A percentile compares a stretch with the other conserved stretches of the same genome.
Conservation (phyloP, 2,888 invertebrate species). For the Mayetiola destructor region DNA sequence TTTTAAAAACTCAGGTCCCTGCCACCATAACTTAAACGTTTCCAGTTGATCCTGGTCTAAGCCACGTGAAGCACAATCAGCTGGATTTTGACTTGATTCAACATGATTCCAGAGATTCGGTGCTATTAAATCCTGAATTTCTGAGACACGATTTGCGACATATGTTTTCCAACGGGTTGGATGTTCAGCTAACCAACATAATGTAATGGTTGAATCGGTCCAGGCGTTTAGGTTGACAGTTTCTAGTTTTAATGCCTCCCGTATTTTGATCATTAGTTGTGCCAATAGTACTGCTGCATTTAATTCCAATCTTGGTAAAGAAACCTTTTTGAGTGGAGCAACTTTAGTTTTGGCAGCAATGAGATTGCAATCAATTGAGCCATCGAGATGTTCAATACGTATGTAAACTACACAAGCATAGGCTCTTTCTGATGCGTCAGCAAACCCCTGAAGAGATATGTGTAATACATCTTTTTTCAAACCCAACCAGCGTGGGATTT, state of each 20-base stretch:
- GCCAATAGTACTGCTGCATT: slow-evolving; percentile 17
- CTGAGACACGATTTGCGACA: slow-evolving; percentile 20
- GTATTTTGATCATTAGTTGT: slow-evolving; percentile 14
- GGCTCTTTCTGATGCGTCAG: background rate
- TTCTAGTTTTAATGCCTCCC: slow-evolving; percentile 11
- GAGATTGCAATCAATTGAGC: background rate
- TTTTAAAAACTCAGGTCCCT: slow-evolving; percentile 20
- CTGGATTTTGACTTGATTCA: slow-evolving; percentile 19
- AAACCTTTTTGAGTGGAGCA: slow-evolving; percentile 17
- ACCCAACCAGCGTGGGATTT: background rate
- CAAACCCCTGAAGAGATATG: background rate
- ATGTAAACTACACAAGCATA: slow-evolving; percentile 16
- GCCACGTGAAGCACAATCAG: slow-evolving; percentile 21
- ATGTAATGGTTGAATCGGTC: background rate
- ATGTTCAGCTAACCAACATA: slow-evolving; percentile 13
- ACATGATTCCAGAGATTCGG: slow-evolving; percentile 20
- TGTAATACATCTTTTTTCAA: background rate
- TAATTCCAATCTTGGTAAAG: slow-evolving; percentile 19
- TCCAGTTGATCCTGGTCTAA: slow-evolving; percentile 16
- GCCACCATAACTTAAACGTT: slow-evolving; percentile 20
- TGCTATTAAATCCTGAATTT: slow-evolving; percentile 17
- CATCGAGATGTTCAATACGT: background rate
- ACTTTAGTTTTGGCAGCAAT: slow-evolving; percentile 17
- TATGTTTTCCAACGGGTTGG: slow-evolving; percentile 20
- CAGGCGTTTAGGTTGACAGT: slow-evolving; percentile 9